Base-by-base conservation (phyloP, 2,113 vertebrate species). In the Chiloscyllium plagiosum region DNA sequence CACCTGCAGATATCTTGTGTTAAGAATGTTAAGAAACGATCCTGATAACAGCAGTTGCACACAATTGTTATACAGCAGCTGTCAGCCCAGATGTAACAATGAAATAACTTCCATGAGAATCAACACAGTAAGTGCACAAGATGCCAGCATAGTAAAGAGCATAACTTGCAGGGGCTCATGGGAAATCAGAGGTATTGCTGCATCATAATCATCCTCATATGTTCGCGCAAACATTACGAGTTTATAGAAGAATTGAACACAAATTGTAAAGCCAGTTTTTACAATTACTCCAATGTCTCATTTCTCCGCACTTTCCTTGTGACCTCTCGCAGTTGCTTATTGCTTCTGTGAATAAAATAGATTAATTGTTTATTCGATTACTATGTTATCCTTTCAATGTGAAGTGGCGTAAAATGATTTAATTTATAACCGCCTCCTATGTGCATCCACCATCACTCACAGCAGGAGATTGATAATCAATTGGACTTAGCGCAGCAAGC, bases 321-420 rank as follows among this genome's bases (percentile, higher is more conserved):
- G 89, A 68, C 61, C 17, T 93, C n/a, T 66, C 7, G 33, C 61
- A 3, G 87, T 17, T 92, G 56, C 33, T 83, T 83, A 83, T 83
- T 83, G 37, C 42, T 83, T 19, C 80, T 47, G 80, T 47, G 80
- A 83, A 42, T 83, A 83, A 33, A 92, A n/a, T 33, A 92, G 56
- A n/a, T 93, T 93, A 93, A 93, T 90, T 90, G 52, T 61, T n/a
- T 93, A 37, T 42, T 92, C n/a, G 24, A 90, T 90, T 65, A 19
- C 29, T 4, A 65, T 65, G 26, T 56, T 56, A 61, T 61, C 87
- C 29, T 26, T 61, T 4, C 26, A 12, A 61, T 90, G 52, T 29
- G n/a, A 90, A 66, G 33, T 29, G 12, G 86, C 24, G 15, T 52
- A 56, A 92, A 65, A 15, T 26, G 56, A n/a, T n/a, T 29, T 65